phyloP scores from a whole-genome alignment of 2,888 invertebrate species.

The Rhagonycha lutea region DNA sequence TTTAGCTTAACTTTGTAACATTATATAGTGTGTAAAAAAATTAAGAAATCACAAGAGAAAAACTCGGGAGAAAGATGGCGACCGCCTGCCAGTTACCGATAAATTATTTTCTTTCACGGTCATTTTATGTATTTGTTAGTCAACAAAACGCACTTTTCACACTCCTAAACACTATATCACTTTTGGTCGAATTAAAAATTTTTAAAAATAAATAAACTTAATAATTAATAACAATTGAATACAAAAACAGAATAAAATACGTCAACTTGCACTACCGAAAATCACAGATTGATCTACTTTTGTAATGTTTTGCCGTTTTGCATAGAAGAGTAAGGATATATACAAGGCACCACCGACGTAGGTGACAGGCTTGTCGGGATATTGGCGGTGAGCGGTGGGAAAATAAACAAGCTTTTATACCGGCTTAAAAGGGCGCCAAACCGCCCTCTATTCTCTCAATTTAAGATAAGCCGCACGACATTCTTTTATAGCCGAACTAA shows the following conservation, averaged over 20 bases:
- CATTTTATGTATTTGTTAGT: constrained; percentile 53
- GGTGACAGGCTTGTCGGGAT: constrained; percentile 54
- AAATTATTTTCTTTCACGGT: constrained; percentile 57
- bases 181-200: constrained; percentile 12
- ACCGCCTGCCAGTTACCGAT: constrained; percentile 58
- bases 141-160: constrained; percentile 50
- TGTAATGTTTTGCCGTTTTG: constrained; percentile 52
- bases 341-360: constrained; percentile 47
- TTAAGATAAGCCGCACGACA: constrained; percentile 20
- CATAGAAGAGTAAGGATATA: constrained; percentile 53
- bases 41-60: constrained; percentile 51
- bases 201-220: constrained; percentile 13
- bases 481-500: constrained; percentile 11
- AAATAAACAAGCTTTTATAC: constrained; percentile 56
- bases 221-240: constrained; percentile 10
- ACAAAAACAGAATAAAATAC: constrained; percentile 37
- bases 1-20: constrained; percentile 42
- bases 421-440: constrained; percentile 51
- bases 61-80: constrained; percentile 64
- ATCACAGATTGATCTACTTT: constrained; percentile 56
- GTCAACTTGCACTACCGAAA: constrained; percentile 50
- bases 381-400: constrained; percentile 53
- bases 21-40: constrained; percentile 36
- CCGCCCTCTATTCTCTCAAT: constrained; percentile 44
- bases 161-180: constrained; percentile 37